Evolutionary conservation across 1,140 invertebrate genomes (phyloP), one percentile per base, ranked within the genome.

Genomic region (Magallana angulata): DNA sequence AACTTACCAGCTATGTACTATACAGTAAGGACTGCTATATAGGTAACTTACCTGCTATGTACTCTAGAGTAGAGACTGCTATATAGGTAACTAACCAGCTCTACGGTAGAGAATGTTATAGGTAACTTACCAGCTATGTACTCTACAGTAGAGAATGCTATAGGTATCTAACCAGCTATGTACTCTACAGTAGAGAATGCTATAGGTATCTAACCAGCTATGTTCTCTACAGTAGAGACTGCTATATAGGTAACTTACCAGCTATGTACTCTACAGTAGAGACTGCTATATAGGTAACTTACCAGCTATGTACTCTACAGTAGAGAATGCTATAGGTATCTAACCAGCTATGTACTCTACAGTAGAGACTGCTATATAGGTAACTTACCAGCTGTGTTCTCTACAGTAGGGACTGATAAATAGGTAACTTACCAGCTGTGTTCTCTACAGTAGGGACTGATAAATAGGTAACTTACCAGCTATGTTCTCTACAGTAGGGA

Each of bases 321-420:
- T 95, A 7, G 97, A 96, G 82, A 97, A 95, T 92, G 97, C 97
- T 18, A 97, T 94, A 94, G 96, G 87, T 93, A 94, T 81, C 14
- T 30, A 6, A 1, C 36, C 36, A 36, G 36, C 36, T 36, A 36
- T 36, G 36, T 36, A 36, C 36, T 36, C 36, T 36, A 36, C 36
- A 1, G 36, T 36, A 36, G 36, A 4, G 4, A 36, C 0, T 36
- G 36, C 1, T 36, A 36, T 36, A 36, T 36, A 36, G 7, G 36
- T 9, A 48, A 14, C 14, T 57, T 89, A 94, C 93, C 92, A 91
- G 93, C 90, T 56, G 93, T 89, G 87, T 93, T 93, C 82, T 97
- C 96, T 76, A 97, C 93, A 84, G 95, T 95, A 6, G 97, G 96
- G 82, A 97, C 95, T 92, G 97, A 97, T 18, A 97, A 94, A 94